These are phyloP conservation scores for Tiliacea citrago DNA, from an alignment of 2,888 invertebrate genomes.

Conservation along the genomic window DNA sequence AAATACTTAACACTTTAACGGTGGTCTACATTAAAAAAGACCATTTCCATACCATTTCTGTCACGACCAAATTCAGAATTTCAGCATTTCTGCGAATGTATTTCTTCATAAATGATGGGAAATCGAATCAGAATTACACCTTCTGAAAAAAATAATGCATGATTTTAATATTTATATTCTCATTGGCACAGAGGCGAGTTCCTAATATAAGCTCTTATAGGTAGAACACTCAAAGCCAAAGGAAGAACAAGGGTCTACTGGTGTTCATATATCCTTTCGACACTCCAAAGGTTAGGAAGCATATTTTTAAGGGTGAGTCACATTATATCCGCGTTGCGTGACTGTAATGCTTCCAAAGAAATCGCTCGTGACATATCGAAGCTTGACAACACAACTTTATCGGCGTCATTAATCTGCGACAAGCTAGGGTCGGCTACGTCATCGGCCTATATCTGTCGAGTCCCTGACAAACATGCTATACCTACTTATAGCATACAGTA, in stretches of 20 bases:
- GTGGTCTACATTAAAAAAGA: conserved; percentile 6
- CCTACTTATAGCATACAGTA: conserved; percentile 3
- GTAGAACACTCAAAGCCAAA: background rate
- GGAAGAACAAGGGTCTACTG: background rate
- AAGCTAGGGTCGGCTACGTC: conserved; percentile 53
- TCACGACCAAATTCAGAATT: background rate
- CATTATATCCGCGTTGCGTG: conserved; percentile 49
- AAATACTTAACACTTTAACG: conserved; percentile 13
- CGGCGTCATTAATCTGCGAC: conserved; percentile 62
- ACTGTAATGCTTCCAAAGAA: conserved; percentile 48
- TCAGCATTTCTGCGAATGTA: too few species aligned
- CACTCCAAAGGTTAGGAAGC: conserved; percentile 17
- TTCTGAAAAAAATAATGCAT: background rate
- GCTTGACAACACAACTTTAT: conserved; percentile 62
- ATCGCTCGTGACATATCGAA: conserved; percentile 56
- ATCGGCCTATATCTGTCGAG: conserved; percentile 46
- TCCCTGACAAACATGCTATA: background rate
- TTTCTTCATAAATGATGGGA: background rate
- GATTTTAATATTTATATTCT: background rate
- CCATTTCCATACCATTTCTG: background rate
- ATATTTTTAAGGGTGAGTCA: conserved; percentile 34
- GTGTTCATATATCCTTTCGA: background rate
- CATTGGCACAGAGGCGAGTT: background rate
- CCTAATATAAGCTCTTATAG: background rate
- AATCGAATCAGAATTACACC: background rate